Evolutionary conservation across 2,797 vertebrate genomes (phyloP), one percentile per base, ranked within the genome.

Genomic region (Urophycis tenuis): DNA sequence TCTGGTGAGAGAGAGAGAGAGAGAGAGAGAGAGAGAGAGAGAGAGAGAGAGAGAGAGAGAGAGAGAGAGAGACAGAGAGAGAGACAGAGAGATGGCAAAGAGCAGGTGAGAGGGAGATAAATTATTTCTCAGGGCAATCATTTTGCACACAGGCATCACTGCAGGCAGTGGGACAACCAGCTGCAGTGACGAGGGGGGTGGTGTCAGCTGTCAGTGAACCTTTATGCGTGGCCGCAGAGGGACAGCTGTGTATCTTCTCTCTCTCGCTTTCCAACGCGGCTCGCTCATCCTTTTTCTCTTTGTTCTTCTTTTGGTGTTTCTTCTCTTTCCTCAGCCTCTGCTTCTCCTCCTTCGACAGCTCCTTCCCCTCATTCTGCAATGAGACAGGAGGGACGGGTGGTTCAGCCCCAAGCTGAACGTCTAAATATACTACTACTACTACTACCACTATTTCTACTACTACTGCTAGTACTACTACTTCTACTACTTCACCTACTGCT

Each of bases 321-420:
- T 97, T 98, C 89, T 97, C 96, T 87, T 97, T 98, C 72, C 97
- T 93, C 83, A 97, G 89, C 76, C 94, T 93, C 78, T 96, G 95
- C 83, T 98, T 99, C 77, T 98, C 96, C 90, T 98, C 97, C 89
- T 94, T 96, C 80, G 93, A 94, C 83, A 97, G 82, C 78, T 96
- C 96, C 84, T 84, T 93, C 3, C 93, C 94, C 31, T 87, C 94
- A 80, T 0, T 86, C 95, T 95, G 64, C 64, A 7, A 4, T 5
- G n/a, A 2, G 73, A 5, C 5, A 32, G 31, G 30, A 10, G n/a
- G n/a, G n/a, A 6, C 9, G 25, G 19, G 19, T 1, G 33, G 19
- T 1, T 30, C 25, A 36, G 29, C 32, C 19, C 14, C 33, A 8
- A 15, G 0, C 22, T 14, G 9, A 31, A 30, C 22, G 7, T 4